These are phyloP conservation scores for Grapholita molesta DNA, from an alignment of 1,140 invertebrate species.

Conservation along the genomic window DNA sequence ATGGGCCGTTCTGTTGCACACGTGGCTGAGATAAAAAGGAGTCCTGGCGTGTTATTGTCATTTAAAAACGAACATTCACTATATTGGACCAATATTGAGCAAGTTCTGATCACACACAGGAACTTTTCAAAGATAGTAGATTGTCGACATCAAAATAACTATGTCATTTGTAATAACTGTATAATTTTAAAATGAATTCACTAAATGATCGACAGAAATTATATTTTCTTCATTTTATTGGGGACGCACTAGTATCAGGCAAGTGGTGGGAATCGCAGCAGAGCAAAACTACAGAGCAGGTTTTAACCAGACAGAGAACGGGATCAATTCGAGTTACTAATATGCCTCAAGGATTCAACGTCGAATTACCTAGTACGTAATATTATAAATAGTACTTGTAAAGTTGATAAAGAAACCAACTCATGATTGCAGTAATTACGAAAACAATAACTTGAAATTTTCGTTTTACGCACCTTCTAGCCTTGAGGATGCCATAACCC, in stretches of 20 bases:
- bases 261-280: not conserved
- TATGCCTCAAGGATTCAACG: not conserved
- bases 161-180: too few relatives aligned
- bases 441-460: constrained; percentile 13
- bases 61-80: not conserved
- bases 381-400: too few relatives aligned
- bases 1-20: not conserved
- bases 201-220: too few relatives aligned
- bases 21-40: constrained; percentile 25
- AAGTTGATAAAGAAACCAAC: not conserved
- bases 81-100: not conserved
- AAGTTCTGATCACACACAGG: not conserved
- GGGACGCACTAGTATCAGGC: too few relatives aligned
- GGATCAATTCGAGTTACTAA: constrained; percentile 3
- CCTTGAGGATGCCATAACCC: constrained; percentile 24
- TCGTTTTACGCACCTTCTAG: constrained; percentile 21
- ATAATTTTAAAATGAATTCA: too few relatives aligned
- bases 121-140: too few relatives aligned
- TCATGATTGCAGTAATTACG: not conserved
- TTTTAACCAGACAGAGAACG: constrained; percentile 23
- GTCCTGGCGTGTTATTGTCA: constrained; percentile 24
- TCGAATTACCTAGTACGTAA: too few relatives aligned
- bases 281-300: constrained; percentile 24
- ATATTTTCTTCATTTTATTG: too few relatives aligned
- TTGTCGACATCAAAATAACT: too few relatives aligned